Base-by-base conservation (phyloP, 2,113 vertebrate genomes). In the Camelus dromedarius region DNA sequence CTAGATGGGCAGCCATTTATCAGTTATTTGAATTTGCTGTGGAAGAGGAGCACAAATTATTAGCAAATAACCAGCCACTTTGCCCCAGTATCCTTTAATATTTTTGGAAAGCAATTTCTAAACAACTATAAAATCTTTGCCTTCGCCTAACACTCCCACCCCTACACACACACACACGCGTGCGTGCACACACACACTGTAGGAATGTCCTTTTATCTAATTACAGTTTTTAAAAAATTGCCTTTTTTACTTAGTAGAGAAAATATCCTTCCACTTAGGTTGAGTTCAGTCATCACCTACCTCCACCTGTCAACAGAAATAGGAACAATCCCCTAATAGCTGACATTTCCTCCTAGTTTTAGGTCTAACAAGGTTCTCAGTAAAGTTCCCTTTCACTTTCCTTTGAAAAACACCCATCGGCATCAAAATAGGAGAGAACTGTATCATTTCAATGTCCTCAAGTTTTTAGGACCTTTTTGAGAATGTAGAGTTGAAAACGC, bases 81-180 rank as follows among this genome's bases (percentile, higher is more conserved):
- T 69, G 64, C 30, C 84, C 64, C 9, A 13, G 12, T 18, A 0
- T 38, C 84, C 20, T 58, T 67, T 30, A 73, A 38, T 80, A 46
- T 56, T 76, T 91, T 84, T 46, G 87, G 54, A 77, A 84, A 91
- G 75, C 30, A 72, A 46, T 72, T 97, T 95, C 30, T 30, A 3
- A 28, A 69, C 6, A 66, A 54, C 75, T 76, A 48, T 38, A 60
- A 75, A 50, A 82, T 69, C 32, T 30, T 30, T 42, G n/a, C 54
- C 32, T 88, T 54, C 64, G 42, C 10, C 62, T 48, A 85, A 20
- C 28, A 72, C 38, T 9, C 50, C 4, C 26, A 11, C 15, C 50
- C 28, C 46, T 5, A 19, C 30, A 28, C 60, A 1, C 24, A 19
- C 30, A 28, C 60, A 1, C 24, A 1, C 26, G 19, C 20, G n/a